These are phyloP conservation scores for Hemibagrus guttatus DNA, from an alignment of 2,797 vertebrate species.

Conservation along the genomic window DNA sequence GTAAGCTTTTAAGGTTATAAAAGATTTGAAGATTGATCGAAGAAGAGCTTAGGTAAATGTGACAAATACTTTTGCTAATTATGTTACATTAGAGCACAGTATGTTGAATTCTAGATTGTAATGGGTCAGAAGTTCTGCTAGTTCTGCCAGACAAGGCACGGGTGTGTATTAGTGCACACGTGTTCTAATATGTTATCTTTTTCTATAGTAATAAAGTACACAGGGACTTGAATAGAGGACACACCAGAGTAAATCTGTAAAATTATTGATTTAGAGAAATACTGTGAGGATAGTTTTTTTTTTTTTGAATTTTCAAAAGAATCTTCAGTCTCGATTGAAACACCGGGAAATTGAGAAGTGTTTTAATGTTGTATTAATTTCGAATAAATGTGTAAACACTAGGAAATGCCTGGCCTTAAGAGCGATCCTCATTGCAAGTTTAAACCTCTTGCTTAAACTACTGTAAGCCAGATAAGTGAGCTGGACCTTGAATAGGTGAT, in stretches of 20 bases:
- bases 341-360: neutral
- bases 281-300: neutral
- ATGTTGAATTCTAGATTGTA: neutral
- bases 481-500: neutral
- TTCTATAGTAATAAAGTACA: neutral
- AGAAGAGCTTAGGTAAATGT: neutral
- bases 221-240: neutral
- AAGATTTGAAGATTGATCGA: neutral
- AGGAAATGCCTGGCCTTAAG: neutral
- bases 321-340: neutral
- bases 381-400: too few species aligned
- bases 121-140: neutral
- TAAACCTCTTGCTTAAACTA: neutral
- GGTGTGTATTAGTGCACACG: neutral
- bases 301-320: neutral
- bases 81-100: neutral
- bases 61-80: neutral
- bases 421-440: neutral
- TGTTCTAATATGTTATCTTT: neutral
- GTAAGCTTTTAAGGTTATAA: neutral
- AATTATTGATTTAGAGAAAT: neutral
- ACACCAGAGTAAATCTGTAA: neutral
- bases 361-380: neutral
- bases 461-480: neutral
- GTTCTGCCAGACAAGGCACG: neutral